Evolutionary conservation across 2,113 vertebrate species (phyloP).

Genomic region (Murina feae): DNA sequence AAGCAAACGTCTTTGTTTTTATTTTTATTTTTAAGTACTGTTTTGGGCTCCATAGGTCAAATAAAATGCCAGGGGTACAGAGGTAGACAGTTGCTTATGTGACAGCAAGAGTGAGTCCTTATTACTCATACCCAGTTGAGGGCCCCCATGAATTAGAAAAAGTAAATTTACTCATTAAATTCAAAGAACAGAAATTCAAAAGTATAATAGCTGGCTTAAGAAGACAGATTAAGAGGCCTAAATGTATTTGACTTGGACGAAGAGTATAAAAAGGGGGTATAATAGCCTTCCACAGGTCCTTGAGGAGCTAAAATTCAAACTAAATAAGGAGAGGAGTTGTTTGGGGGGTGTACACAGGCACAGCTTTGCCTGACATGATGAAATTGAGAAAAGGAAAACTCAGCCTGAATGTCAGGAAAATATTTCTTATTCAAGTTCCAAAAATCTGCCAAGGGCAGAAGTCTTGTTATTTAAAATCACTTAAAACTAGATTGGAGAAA

Average conservation of each 20-base stretch:
- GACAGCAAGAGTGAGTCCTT: slow-evolving; percentile 48
- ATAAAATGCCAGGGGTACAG: slow-evolving; percentile 54
- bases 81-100: slow-evolving; percentile 60
- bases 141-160: slow-evolving; percentile 17
- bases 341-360: slow-evolving; percentile 31
- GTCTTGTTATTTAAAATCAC: slow-evolving; percentile 63
- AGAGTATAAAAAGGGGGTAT: slow-evolving; percentile 10
- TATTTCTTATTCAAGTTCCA: slow-evolving; percentile 58
- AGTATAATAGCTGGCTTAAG: slow-evolving; percentile 41
- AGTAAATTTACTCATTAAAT: slow-evolving; percentile 32
- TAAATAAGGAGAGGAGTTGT: slow-evolving; percentile 48
- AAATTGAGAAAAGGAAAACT: slow-evolving; percentile 69
- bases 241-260: slow-evolving; percentile 68
- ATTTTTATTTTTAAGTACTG: slow-evolving; percentile 48
- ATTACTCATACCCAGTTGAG: slow-evolving; percentile 9
- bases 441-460: slow-evolving; percentile 52
- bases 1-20: slow-evolving; percentile 50
- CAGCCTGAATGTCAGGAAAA: slow-evolving; percentile 66
- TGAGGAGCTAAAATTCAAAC: slow-evolving; percentile 50
- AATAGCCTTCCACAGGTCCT: slow-evolving; percentile 40
- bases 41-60: slow-evolving; percentile 48
- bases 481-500: slow-evolving; percentile 46
- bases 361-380: slow-evolving; percentile 41
- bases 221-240: slow-evolving; percentile 55
- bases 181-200: slow-evolving; percentile 58